Percentiles rank a stretch among this genome's conserved stretches.
Evolutionary conservation across 2,797 vertebrate genomes (phyloP).

Genomic region (Pipistrellus pygmaeus): DNA sequence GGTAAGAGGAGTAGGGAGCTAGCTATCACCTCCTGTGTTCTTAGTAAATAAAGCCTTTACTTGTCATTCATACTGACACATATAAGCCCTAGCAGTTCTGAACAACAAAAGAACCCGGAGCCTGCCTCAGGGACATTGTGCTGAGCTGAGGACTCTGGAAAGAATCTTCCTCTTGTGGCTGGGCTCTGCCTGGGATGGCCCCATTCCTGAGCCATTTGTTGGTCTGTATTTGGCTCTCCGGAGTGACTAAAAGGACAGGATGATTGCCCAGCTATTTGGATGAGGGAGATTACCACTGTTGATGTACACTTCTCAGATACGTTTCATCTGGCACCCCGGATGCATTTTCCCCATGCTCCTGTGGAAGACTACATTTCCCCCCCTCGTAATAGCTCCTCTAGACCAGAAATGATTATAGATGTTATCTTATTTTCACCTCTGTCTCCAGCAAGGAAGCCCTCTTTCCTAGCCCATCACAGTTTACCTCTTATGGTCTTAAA

Average conservation of each 20-base stretch:
- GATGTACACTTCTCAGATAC: not conserved
- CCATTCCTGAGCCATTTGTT: not conserved
- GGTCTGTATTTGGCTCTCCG: slow-evolving; percentile 40
- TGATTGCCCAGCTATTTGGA: not conserved
- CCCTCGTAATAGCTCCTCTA: not conserved
- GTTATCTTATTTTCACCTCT: not conserved
- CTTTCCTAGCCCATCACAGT: not conserved
- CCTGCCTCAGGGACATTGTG: not conserved
- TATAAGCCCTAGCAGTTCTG: not conserved
- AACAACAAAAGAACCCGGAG: slow-evolving; percentile 2
- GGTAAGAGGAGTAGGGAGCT: not conserved
- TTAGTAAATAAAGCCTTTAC: slow-evolving; percentile 2
- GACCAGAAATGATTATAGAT: not conserved
- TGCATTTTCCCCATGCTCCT: not conserved
- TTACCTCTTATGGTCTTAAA: slow-evolving; percentile 9
- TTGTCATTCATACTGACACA: not conserved
- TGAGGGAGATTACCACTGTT: not conserved
- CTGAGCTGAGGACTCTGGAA: slow-evolving; percentile 14
- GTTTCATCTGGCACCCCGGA: not conserved
- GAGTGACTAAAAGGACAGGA: slow-evolving; percentile 12
- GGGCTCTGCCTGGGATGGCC: not conserved
- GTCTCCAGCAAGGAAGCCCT: not conserved
- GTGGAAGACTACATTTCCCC: not conserved
- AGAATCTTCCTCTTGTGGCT: not conserved
- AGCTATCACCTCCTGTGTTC: not conserved